These are phyloP conservation scores for Nesogale talazaci DNA, from an alignment of 2,113 vertebrate genomes.

Conservation along the genomic window DNA sequence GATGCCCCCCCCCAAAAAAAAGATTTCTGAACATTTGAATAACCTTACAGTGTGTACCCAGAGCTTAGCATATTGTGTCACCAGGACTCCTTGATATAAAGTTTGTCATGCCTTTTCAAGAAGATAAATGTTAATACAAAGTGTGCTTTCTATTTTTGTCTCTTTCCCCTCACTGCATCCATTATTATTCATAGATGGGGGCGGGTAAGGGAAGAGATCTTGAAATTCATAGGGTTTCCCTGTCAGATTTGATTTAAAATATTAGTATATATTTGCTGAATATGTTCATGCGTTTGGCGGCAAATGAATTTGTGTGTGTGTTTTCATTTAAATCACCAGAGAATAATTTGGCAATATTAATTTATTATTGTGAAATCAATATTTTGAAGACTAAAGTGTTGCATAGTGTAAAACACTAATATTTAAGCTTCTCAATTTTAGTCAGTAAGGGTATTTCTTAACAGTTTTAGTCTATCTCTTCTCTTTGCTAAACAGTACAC, in stretches of 20 bases:
- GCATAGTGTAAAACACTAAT: background rate
- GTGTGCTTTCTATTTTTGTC: background rate
- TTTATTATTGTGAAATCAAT: background rate
- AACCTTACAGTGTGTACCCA: too few relatives aligned
- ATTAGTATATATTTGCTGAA: background rate
- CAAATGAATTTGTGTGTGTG: background rate
- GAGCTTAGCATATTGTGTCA: too few relatives aligned
- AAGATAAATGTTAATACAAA: background rate
- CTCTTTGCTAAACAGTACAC: slow-evolving; percentile 32
- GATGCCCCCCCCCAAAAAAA: too few relatives aligned
- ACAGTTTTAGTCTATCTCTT: background rate
- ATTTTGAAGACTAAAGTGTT: background rate
- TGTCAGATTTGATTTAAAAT: slow-evolving; percentile 27
- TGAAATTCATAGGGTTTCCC: background rate
- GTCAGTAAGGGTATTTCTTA: background rate
- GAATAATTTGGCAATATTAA: background rate
- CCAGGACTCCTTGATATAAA: background rate
- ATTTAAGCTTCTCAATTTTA: slow-evolving; percentile 12
- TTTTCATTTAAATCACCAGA: background rate
- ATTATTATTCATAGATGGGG: background rate
- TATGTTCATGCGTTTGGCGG: background rate
- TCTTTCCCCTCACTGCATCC: background rate
- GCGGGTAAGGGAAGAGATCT: background rate
- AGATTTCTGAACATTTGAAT: too few relatives aligned
- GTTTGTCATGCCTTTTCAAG: background rate